Evolutionary conservation across 2,797 vertebrate genomes (phyloP).

Genomic region (Synanceia verrucosa): DNA sequence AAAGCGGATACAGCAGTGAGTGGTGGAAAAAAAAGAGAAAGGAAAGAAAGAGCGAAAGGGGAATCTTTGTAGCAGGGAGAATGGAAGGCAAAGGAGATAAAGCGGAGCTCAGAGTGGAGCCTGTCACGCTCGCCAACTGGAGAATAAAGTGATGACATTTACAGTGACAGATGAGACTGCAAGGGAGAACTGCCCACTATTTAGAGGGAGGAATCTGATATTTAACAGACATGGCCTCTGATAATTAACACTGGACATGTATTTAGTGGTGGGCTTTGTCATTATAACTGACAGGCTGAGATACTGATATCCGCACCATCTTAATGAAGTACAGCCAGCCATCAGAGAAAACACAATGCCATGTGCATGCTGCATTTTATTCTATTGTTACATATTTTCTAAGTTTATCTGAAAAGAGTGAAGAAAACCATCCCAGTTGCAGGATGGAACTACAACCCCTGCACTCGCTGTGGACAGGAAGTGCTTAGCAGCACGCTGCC

Average conservation of each 20-base stretch:
- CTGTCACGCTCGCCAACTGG: constrained; percentile 89
- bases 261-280: constrained; percentile 87
- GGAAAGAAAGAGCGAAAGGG: constrained; percentile 16
- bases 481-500: constrained; percentile 60
- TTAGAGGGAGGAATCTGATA: constrained; percentile 92
- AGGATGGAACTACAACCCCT: not conserved
- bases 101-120: constrained; percentile 84
- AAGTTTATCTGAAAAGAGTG: constrained; percentile 11
- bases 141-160: constrained; percentile 97
- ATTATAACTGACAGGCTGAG: constrained; percentile 87
- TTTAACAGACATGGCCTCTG: constrained; percentile 92
- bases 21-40: constrained; percentile 66
- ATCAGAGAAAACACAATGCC: constrained; percentile 28
- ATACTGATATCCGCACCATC: constrained; percentile 80
- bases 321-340: constrained; percentile 83
- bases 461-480: constrained; percentile 58
- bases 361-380: not conserved
- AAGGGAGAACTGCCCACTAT: constrained; percentile 87
- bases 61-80: constrained; percentile 92
- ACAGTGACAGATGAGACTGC: constrained; percentile 94
- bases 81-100: constrained; percentile 84
- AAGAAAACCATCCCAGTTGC: constrained; percentile 6
- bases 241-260: constrained; percentile 92
- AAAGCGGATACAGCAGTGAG: constrained; percentile 96
- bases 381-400: too few species aligned